Evolutionary conservation across 2,113 vertebrate genomes (phyloP).

Genomic region (Xyrauchen texanus): DNA sequence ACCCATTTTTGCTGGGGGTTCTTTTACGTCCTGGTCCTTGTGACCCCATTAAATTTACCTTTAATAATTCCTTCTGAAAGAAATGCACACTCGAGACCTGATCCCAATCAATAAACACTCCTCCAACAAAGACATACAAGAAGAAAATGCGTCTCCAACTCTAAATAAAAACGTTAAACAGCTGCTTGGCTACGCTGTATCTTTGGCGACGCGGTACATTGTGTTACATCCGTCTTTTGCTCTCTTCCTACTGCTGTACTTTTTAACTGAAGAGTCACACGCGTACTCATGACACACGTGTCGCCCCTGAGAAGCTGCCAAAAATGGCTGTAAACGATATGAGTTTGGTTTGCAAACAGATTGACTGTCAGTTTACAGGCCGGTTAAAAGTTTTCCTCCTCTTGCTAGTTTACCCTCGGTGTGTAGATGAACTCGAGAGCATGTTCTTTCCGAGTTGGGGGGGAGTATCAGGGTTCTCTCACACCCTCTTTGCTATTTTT

Average conservation of each 20-base stretch:
- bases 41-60: constrained; percentile 80
- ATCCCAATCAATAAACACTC: constrained; percentile 5
- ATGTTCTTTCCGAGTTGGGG: not conserved
- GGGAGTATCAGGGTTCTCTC: constrained; percentile 49
- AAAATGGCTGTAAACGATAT: constrained; percentile 21
- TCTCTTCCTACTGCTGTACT: constrained; percentile 65
- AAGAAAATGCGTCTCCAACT: not conserved
- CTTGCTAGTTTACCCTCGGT: not conserved
- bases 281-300: constrained; percentile 13
- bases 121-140: constrained; percentile 20
- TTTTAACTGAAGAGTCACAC: not conserved
- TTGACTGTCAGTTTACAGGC: too few relatives aligned
- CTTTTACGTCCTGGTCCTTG: constrained; percentile 87
- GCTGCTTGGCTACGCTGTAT: constrained; percentile 8
- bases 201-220: constrained; percentile 48
- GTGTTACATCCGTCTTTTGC: constrained; percentile 62
- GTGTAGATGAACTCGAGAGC: not conserved
- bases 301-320: not conserved
- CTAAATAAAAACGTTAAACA: not conserved
- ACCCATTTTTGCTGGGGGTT: constrained; percentile 83
- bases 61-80: not conserved
- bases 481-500: constrained; percentile 67
- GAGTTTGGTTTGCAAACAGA: constrained; percentile 43
- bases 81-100: constrained; percentile 13
- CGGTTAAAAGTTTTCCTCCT: not conserved